A percentile compares a stretch with the other conserved stretches of the same genome.
Conservation (phyloP, 1,140 invertebrate species). For the Monochamus saltuarius region DNA sequence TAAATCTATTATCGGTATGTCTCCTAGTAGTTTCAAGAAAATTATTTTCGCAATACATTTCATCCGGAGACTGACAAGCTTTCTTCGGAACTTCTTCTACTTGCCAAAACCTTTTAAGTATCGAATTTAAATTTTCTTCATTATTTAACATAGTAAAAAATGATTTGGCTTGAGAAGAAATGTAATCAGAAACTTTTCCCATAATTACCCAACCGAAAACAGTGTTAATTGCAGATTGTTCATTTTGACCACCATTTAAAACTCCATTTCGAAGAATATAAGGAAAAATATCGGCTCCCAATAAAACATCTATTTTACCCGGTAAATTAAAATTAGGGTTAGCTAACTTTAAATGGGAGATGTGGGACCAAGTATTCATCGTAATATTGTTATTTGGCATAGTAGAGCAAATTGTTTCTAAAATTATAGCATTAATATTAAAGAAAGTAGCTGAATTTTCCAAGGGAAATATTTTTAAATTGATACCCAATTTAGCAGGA, state of each 20-base stretch:
- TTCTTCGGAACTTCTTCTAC: too few species aligned
- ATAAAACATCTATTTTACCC: slow-evolving; percentile 7
- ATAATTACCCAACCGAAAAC: slow-evolving; percentile 8
- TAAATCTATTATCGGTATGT: too few species aligned
- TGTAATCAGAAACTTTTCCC: neutral
- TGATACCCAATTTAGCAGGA: neutral
- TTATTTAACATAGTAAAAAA: too few species aligned
- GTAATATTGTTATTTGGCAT: neutral
- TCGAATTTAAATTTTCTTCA: too few species aligned
- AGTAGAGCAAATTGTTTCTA: neutral
- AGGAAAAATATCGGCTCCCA: slow-evolving; percentile 15
- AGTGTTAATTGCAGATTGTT: neutral
- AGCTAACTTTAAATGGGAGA: neutral
- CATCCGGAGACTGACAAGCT: too few species aligned
- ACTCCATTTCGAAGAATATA: neutral
- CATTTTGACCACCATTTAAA: neutral
- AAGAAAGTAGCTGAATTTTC: neutral
- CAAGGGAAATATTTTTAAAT: neutral
- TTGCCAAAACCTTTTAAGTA: too few species aligned
- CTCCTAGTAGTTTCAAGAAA: too few species aligned
- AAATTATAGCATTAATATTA: neutral
- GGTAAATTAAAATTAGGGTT: slow-evolving; percentile 8
- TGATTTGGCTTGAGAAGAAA: too few species aligned
- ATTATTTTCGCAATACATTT: too few species aligned
- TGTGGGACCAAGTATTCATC: neutral